Percentiles rank a stretch among this genome's conserved stretches.
phyloP scores from a whole-genome alignment of 2,888 invertebrate species.

The Quadriops clusia region DNA sequence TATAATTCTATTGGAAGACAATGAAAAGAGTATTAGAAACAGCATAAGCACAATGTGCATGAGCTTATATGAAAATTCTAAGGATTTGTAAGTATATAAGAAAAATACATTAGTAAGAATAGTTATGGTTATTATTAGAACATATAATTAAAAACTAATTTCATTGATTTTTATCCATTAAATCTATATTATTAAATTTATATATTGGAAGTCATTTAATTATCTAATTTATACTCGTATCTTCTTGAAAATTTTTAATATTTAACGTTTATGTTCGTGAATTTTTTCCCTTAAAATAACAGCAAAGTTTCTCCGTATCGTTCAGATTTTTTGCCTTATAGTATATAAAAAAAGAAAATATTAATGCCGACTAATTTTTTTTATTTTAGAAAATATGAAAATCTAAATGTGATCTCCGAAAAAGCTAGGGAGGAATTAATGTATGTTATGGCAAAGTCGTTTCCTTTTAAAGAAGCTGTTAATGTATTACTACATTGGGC shows the following conservation, averaged over 20 bases:
- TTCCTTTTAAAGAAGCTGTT: constrained; percentile 22
- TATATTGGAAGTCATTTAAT: not conserved
- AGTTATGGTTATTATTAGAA: too few species aligned
- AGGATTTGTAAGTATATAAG: too few species aligned
- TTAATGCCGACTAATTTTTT: not conserved
- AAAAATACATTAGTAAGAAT: too few species aligned
- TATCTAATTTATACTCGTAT: too few species aligned
- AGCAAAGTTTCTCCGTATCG: too few species aligned
- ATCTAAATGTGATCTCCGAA: constrained; percentile 22
- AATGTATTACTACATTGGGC: constrained; percentile 27
- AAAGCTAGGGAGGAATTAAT: constrained; percentile 28
- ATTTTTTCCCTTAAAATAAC: too few species aligned
- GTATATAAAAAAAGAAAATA: not conserved
- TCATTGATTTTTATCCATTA: too few species aligned
- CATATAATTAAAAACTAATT: not conserved
- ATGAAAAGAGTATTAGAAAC: constrained; percentile 36
- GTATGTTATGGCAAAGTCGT: constrained; percentile 17
- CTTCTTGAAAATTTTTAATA: too few species aligned
- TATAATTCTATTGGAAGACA: constrained; percentile 44
- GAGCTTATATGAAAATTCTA: constrained; percentile 1
- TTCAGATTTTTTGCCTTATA: not conserved
- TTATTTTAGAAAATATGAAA: not conserved
- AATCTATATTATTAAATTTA: too few species aligned
- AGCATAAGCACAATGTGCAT: constrained; percentile 23
- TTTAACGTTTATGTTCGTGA: too few species aligned